Base-by-base conservation (phyloP, 2,888 invertebrate species). In the Lymantria dispar region DNA sequence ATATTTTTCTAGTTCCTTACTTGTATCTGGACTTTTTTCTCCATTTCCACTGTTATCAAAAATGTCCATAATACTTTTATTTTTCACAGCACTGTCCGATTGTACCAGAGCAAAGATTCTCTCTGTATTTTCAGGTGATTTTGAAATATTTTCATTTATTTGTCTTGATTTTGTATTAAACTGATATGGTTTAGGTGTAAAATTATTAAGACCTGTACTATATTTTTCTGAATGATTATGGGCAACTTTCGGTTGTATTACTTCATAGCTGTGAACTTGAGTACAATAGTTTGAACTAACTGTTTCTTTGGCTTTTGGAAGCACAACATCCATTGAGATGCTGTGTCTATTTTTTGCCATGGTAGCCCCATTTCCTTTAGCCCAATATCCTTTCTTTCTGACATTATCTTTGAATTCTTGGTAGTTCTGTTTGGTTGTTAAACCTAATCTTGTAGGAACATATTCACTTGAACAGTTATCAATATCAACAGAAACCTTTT, bases 351-450 rank as follows among this genome's bases (percentile, higher is more conserved):
- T 78, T 59, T 70, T 76, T 30, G 63, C 60, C 43, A 81, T 60
- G 43, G 80, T 64, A 45, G 70, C 64, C 15, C 85, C 82, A 78
- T 89, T 88, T 8, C 84, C 90, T 69, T 90, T 90, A 8, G 88
- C 90, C 91, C 91, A 91, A 56, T 72, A 91, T 9, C 91, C 91
- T 62, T 85, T 87, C 56, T 70, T 83, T 50, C 78, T 78, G 1
- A 91, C 87, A 81, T 86, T 87, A 53, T 90, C 80, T 70, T 85
- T 91, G 43, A 92, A 92, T 53, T 87, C 83, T 64, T 91, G 87
- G 56, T 91, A 91, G 60, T 90, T 91, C 58, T 79, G 80, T 58
- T 87, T 87, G n/a, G 85, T 82, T 50, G 80, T 79, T 14, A 83
- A 80, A 45, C 87, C 87, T 52, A 90, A 67, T 59, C 78, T 88